phyloP scores from a whole-genome alignment of 2,113 vertebrate genomes.

The Heteronetta atricapilla region DNA sequence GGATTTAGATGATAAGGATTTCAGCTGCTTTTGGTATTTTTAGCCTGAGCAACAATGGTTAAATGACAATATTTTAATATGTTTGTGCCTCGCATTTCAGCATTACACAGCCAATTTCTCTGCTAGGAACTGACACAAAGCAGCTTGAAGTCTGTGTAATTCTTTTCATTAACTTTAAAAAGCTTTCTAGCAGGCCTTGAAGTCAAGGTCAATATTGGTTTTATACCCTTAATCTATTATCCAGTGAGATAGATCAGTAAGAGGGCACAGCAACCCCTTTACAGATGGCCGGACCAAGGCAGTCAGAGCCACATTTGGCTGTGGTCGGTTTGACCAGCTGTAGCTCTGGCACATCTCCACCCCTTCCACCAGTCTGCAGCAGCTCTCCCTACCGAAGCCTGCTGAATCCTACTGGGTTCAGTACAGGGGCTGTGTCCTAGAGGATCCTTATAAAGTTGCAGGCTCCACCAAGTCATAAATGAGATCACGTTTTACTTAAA shows the following conservation, averaged over 20 bases:
- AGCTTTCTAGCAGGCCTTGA: neutral
- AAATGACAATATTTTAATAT: neutral
- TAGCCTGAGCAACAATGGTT: slow-evolving; percentile 4
- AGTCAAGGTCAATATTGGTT: neutral
- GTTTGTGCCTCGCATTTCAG: neutral
- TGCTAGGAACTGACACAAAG: neutral
- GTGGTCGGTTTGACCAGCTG: neutral
- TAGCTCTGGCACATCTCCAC: neutral
- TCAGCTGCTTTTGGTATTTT: neutral
- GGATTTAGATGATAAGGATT: neutral
- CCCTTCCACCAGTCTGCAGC: neutral
- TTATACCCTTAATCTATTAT: neutral
- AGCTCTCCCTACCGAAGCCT: accelerated
- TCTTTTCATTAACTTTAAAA: neutral
- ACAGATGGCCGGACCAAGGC: neutral
- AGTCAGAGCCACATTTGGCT: neutral
- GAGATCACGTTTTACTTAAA: slow-evolving; percentile 12
- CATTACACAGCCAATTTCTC: neutral
- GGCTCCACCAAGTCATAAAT: neutral
- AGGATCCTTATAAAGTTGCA: neutral
- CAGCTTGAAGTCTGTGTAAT: neutral
- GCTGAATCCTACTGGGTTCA: neutral
- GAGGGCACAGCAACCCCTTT: neutral
- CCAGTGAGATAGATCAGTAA: neutral
- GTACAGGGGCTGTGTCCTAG: neutral